A percentile compares a stretch with the other conserved stretches of the same genome.
Evolutionary conservation across 2,797 vertebrate species (phyloP).

Genomic region (Etheostoma perlongum): DNA sequence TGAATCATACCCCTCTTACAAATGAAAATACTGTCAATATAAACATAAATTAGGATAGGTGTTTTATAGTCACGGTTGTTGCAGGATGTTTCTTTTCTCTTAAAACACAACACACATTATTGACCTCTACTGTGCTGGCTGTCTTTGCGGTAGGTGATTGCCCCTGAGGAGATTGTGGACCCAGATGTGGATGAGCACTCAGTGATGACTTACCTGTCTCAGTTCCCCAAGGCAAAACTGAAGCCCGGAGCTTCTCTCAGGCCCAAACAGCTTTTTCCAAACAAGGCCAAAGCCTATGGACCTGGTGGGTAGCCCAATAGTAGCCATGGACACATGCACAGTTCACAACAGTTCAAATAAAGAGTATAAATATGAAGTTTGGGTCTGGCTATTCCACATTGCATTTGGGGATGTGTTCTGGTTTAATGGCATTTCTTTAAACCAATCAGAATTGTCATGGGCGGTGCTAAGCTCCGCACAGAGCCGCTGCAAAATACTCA

Average conservation of each 20-base stretch:
- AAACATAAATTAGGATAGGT: constrained; percentile 10
- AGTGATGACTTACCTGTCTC: constrained; percentile 97
- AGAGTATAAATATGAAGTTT: neutral
- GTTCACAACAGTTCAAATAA: constrained; percentile 20
- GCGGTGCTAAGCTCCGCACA: too few species aligned
- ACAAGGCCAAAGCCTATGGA: constrained; percentile 92
- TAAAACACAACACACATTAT: neutral
- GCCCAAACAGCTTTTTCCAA: constrained; percentile 89
- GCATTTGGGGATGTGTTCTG: too few species aligned
- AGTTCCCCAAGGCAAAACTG: constrained; percentile 96
- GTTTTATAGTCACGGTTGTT: constrained; percentile 39
- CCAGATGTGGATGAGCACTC: constrained; percentile 96
- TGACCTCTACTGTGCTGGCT: constrained; percentile 5
- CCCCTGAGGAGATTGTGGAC: constrained; percentile 96
- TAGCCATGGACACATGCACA: neutral
- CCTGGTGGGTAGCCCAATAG: constrained; percentile 83
- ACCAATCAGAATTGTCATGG: too few species aligned
- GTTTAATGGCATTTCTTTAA: too few species aligned
- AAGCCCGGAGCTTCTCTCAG: constrained; percentile 91
- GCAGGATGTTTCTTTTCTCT: constrained; percentile 31
- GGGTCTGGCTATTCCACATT: too few species aligned
- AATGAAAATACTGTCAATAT: constrained; percentile 16
- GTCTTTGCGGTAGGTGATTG: constrained; percentile 87
- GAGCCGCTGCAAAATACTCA: too few species aligned
- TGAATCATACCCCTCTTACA: constrained; percentile 25